Percentiles rank a stretch among this genome's conserved stretches.
These are phyloP conservation scores for Ceramica pisi DNA, from an alignment of 2,888 invertebrate species.

Conservation along the genomic window DNA sequence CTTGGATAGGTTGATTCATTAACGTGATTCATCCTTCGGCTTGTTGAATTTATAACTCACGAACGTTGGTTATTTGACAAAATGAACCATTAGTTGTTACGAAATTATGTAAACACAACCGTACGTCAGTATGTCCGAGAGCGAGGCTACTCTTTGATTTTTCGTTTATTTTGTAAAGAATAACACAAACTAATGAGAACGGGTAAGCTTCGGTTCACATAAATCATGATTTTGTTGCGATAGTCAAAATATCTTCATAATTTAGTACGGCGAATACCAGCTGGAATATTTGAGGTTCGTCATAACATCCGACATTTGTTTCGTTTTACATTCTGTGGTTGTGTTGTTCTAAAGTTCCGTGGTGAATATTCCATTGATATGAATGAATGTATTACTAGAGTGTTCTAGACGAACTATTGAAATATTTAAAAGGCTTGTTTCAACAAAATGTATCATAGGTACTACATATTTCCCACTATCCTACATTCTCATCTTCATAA, in stretches of 20 bases:
- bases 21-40: constrained; percentile 78
- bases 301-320: constrained; percentile 55
- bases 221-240: constrained; percentile 67
- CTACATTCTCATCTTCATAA: background rate
- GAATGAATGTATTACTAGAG: background rate
- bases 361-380: background rate
- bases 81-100: constrained; percentile 83
- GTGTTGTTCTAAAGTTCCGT: constrained; percentile 17
- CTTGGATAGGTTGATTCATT: constrained; percentile 83
- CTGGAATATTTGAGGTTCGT: constrained; percentile 55
- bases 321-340: constrained; percentile 47
- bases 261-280: constrained; percentile 62
- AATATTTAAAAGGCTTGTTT: background rate
- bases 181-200: constrained; percentile 66
- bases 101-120: constrained; percentile 81
- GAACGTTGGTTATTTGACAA: constrained; percentile 79
- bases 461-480: background rate
- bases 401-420: background rate
- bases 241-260: constrained; percentile 67
- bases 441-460: background rate
- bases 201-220: constrained; percentile 53
- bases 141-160: constrained; percentile 65
- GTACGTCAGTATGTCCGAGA: constrained; percentile 70
- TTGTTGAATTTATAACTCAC: constrained; percentile 65
- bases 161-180: constrained; percentile 66